phyloP scores from a whole-genome alignment of 2,888 invertebrate genomes.

The Trichopoda pennipes region DNA sequence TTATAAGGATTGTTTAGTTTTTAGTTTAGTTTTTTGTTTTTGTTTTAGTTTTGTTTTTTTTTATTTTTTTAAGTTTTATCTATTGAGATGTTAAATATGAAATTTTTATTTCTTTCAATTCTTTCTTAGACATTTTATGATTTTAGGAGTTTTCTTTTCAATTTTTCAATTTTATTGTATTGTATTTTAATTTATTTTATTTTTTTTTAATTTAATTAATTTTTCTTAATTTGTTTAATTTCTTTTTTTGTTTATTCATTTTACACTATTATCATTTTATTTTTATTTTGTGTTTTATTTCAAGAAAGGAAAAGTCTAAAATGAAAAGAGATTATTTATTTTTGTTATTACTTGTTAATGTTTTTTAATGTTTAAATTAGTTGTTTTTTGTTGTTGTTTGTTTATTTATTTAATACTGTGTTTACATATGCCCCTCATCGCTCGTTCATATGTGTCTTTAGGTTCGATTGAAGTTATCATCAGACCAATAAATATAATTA shows the following conservation, averaged over 20 bases:
- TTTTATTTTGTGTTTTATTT: neutral
- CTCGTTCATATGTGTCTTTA: neutral
- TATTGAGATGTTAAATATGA: constrained; percentile 59
- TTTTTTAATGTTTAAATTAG: constrained; percentile 19
- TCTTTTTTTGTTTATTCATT: constrained; percentile 34
- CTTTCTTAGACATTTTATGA: constrained; percentile 58
- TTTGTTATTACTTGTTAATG: constrained; percentile 3
- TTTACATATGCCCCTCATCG: constrained; percentile 1
- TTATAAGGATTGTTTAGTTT: constrained; percentile 53
- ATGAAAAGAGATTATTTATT: constrained; percentile 35
- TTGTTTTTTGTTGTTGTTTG: constrained; percentile 22
- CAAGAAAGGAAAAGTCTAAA: constrained; percentile 48
- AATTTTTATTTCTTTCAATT: constrained; percentile 57
- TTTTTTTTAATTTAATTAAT: constrained; percentile 3
- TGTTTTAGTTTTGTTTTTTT: constrained; percentile 33
- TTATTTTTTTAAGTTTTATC: neutral
- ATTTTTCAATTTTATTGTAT: constrained; percentile 38
- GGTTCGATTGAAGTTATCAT: constrained; percentile 25
- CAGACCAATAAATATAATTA: constrained; percentile 38
- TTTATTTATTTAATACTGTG: constrained; percentile 60
- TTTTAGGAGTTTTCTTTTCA: constrained; percentile 39
- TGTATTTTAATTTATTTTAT: too few relatives aligned
- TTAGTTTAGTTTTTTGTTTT: constrained; percentile 28
- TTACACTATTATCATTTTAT: constrained; percentile 46
- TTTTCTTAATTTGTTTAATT: constrained; percentile 1